Base-by-base conservation (phyloP, 2,797 vertebrate genomes). In the Chaetodon trifasciatus region DNA sequence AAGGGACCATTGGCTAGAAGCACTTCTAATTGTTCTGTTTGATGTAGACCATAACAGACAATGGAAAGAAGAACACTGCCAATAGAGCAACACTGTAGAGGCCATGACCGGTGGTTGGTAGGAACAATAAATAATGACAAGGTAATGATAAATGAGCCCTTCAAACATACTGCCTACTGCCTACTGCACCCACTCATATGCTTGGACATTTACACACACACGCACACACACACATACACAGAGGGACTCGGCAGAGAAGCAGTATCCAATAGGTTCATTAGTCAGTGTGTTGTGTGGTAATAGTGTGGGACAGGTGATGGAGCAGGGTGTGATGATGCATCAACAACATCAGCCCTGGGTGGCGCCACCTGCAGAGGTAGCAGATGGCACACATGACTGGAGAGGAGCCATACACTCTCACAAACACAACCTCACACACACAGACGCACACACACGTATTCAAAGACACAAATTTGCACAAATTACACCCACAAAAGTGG, bases 301-400 rank as follows among this genome's bases (percentile, higher is more conserved):
- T 89, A 89, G 91, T 70, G 72, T 92, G 90, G 91, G 94, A 92
- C 93, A 93, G 89, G 93, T 94, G 94, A 95, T 93, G 93, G 92
- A 94, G 93, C 93, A 92, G 91, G 88, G 94, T 93, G 95, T 95
- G 94, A 95, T 93, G 93, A 94, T 93, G 94, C 94, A 95, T 95
- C 94, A 95, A 93, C 94, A 94, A 95, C 94, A 93, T 93, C 93
- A 94, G 94, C 86, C 82, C 90, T 93, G 93, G 92, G 93, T 95
- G 94, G 92, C 78, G 86, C 91, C 89, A 91, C 94, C 95, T 92
- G 94, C 94, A 94, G 94, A 92, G 93, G 94, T 70, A 94, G 93
- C 95, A 95, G 95, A 95, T 95, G 95, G 95, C 92, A 92, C 90
- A 93, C 92, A 94, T 92, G 93, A 94, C 92, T 95, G 91, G 91